A percentile compares a stretch with the other conserved stretches of the same genome.
Conservation (phyloP, 1,140 invertebrate species). For the Pissodes strobi region DNA sequence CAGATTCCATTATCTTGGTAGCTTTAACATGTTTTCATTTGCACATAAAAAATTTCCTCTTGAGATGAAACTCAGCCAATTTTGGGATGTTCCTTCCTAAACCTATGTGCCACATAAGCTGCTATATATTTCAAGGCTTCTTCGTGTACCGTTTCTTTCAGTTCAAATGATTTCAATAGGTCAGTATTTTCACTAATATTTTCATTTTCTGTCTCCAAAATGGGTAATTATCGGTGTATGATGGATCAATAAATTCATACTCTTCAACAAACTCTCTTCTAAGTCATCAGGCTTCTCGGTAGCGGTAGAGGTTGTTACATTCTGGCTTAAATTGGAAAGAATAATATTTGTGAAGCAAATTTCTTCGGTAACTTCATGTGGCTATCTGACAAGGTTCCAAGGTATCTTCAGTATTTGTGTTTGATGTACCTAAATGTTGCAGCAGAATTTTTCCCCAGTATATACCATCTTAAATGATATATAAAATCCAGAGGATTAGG, state of each 20-base stretch:
- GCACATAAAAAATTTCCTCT: background rate
- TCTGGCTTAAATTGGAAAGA: background rate
- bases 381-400: background rate
- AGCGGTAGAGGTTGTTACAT: no score
- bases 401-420: conserved; percentile 26
- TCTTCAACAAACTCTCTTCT: no score
- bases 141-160: no score
- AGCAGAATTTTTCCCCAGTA: conserved; percentile 36
- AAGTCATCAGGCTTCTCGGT: no score
- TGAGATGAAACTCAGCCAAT: conserved; percentile 1
- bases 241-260: no score
- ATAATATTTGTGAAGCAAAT: background rate
- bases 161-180: no score
- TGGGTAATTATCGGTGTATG: no score
- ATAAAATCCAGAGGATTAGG: conserved; percentile 33
- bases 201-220: no score
- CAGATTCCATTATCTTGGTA: background rate
- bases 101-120: background rate
- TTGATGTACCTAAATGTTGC: conserved; percentile 26
- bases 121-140: no score
- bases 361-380: background rate
- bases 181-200: no score
- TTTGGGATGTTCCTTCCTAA: background rate
- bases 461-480: conserved; percentile 34
- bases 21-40: background rate